A percentile compares a stretch with the other conserved stretches of the same genome.
Conservation (phyloP, 2,888 invertebrate species). For the Tridacna crocea region DNA sequence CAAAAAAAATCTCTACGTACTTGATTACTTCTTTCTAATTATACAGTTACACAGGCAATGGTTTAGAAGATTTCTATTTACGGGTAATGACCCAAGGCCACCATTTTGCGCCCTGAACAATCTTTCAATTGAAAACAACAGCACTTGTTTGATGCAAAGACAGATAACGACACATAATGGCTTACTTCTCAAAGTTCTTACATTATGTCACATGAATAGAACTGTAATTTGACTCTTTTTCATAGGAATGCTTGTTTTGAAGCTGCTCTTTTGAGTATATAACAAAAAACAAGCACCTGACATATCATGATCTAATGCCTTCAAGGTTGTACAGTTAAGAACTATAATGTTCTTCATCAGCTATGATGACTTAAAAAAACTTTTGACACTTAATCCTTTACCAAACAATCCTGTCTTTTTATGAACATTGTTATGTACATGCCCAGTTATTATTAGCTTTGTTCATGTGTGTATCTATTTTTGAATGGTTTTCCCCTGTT, state of each 20-base stretch:
- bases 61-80: constrained; percentile 6
- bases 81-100: constrained; percentile 16
- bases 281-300: constrained; percentile 33
- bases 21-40: constrained; percentile 25
- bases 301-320: constrained; percentile 27
- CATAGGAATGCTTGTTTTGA: constrained; percentile 24
- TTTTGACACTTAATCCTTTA: no score
- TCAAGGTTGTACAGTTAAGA: constrained; percentile 12
- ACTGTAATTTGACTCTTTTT: not conserved
- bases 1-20: not conserved
- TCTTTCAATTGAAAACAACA: constrained; percentile 25
- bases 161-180: constrained; percentile 21
- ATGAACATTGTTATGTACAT: no score
- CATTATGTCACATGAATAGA: constrained; percentile 19
- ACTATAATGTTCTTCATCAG: no score
- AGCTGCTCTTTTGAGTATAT: constrained; percentile 3
- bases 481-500: no score
- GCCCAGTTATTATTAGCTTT: no score
- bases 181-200: constrained; percentile 2
- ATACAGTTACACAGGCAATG: constrained; percentile 16
- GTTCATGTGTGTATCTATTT: no score
- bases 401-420: no score
- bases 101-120: constrained; percentile 19
- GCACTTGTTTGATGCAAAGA: constrained; percentile 17
- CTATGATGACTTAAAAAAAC: no score